Evolutionary conservation across 2,797 vertebrate species (phyloP).

Genomic region (Neoniphon sammara): DNA sequence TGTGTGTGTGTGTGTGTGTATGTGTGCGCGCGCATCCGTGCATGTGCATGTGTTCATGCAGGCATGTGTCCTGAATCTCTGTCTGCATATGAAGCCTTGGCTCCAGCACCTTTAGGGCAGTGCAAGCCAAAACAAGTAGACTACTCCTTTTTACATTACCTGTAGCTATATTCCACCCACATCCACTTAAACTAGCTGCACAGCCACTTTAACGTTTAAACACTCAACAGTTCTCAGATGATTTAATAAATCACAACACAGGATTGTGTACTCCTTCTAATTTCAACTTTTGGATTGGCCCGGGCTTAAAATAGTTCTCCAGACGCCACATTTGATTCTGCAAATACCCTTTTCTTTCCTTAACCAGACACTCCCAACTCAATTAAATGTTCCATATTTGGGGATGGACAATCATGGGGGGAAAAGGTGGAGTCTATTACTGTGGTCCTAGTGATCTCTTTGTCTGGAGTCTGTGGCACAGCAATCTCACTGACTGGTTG

Average conservation of each 20-base stretch:
- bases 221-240: not conserved
- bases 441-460: slow-evolving; percentile 51
- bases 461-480: slow-evolving; percentile 31
- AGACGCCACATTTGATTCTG: not conserved
- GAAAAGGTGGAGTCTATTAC: slow-evolving; percentile 52
- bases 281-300: not conserved
- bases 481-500: slow-evolving; percentile 44
- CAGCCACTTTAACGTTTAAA: not conserved
- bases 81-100: slow-evolving; percentile 16
- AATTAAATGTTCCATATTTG: not conserved
- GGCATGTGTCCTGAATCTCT: not conserved
- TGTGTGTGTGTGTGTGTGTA: slow-evolving; percentile 17
- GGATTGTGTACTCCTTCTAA: not conserved
- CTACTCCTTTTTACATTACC: slow-evolving; percentile 42
- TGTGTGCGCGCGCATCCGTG: slow-evolving; percentile 10
- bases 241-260: not conserved
- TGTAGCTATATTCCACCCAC: slow-evolving; percentile 45
- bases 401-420: not conserved
- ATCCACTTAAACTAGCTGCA: slow-evolving; percentile 11
- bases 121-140: slow-evolving; percentile 67
- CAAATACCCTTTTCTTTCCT: not conserved
- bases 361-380: not conserved
- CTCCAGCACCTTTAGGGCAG: slow-evolving; percentile 48
- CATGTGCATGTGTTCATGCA: not conserved
- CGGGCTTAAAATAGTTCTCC: not conserved